A percentile compares a stretch with the other conserved stretches of the same genome.
Conservation (phyloP, 2,797 vertebrate species). For the Sparus aurata region DNA sequence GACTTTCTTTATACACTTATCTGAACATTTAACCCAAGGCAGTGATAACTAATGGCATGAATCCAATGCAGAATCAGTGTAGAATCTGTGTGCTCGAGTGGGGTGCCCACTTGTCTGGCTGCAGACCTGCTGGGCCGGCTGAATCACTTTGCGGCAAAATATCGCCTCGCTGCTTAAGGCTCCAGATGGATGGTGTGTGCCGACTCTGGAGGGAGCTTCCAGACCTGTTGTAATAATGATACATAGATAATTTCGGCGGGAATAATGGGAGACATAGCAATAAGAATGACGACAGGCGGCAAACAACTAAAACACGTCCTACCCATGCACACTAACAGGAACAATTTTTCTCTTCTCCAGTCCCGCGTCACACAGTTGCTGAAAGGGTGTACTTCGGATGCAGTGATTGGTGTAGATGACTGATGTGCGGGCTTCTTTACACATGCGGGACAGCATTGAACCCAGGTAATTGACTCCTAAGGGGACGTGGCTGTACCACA, state of each 20-base stretch:
- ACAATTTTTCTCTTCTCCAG: not conserved
- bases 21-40: not conserved
- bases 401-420: slow-evolving; percentile 43
- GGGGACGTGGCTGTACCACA: slow-evolving; percentile 34
- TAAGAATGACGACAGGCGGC: not conserved
- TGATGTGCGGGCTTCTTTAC: slow-evolving; percentile 36
- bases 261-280: not conserved
- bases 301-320: not conserved
- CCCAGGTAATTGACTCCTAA: slow-evolving; percentile 34
- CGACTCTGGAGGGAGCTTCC: slow-evolving; percentile 13
- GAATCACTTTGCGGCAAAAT: slow-evolving; percentile 18
- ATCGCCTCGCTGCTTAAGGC: not conserved
- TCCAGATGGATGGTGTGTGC: not conserved
- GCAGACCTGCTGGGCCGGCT: slow-evolving; percentile 36
- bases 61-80: slow-evolving; percentile 4
- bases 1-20: not conserved
- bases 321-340: slow-evolving; percentile 17
- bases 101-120: slow-evolving; percentile 12
- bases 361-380: slow-evolving; percentile 14
- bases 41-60: slow-evolving; percentile 2
- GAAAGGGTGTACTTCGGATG: slow-evolving; percentile 22
- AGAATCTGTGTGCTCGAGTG: slow-evolving; percentile 21
- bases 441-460: slow-evolving; percentile 29
- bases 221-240: not conserved
- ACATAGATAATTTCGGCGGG: not conserved